Base-by-base conservation (phyloP, 2,113 vertebrate genomes). In the Crocuta crocuta region DNA sequence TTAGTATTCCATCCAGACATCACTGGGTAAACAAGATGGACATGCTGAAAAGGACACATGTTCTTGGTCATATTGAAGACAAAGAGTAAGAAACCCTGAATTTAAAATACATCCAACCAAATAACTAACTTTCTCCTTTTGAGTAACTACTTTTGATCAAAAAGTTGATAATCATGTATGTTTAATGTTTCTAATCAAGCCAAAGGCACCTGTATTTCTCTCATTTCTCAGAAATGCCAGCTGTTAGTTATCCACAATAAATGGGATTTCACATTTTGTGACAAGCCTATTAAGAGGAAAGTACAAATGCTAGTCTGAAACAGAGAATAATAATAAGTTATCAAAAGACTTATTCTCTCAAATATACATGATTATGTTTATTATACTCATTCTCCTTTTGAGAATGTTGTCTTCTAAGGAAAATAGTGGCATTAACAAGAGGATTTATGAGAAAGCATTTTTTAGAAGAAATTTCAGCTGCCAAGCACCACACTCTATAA, bases 261-360 rank as follows among this genome's bases (percentile, higher is more conserved):
- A 97, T 92, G 83, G 45, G 17, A 83, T 96, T 98, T 97, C 94
- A 97, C 80, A 84, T 96, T 96, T 95, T 98, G 33, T 98, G 81
- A 96, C 93, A 98, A 95, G 50, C n/a, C 65, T 96, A 94, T 95
- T 96, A 93, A 80, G 68, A 48, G 8, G 19, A 95, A 81, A 97
- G 33, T 65, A 96, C n/a, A 97, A 92, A 86, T 55, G 43, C 28
- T 93, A 26, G 73, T 80, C 70, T 89, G 58, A 91, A 97, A 87
- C 21, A 93, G 61, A 92, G 89, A 95, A 97, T 95, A 92, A 79
- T 48, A 89, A 86, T 86, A 95, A 96, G 89, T 93, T 93, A 92
- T 78, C 83, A 87, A 53, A 94, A 63, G 48, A 78, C 4, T 31
- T 94, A 94, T 94, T 82, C 43, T 94, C 71, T 96, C 79, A 95